Evolutionary conservation across 2,113 vertebrate species (phyloP).

Genomic region (Mesembrinibis cayennensis): DNA sequence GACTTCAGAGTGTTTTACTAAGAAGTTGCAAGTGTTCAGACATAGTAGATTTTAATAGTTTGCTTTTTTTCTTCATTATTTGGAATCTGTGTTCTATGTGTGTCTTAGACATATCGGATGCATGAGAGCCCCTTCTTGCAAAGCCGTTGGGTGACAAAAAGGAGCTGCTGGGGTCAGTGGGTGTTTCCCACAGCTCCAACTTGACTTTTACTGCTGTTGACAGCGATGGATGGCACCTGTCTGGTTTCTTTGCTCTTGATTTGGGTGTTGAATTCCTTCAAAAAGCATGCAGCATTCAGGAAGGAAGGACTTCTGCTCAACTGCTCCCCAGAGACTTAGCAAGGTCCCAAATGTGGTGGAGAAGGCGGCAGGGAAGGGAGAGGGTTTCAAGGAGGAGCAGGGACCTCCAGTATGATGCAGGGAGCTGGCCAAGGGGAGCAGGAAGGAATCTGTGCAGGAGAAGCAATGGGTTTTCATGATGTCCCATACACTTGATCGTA

Average conservation of each 20-base stretch:
- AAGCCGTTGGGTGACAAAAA: not conserved
- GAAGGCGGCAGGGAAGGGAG: not conserved
- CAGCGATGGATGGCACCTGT: not conserved
- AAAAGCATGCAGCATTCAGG: not conserved
- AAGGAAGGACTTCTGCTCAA: fast-evolving
- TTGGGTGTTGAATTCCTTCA: not conserved
- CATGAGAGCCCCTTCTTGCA: not conserved
- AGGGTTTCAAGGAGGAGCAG: not conserved
- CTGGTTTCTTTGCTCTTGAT: not conserved
- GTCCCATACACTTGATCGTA: fast-evolving
- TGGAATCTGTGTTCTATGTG: not conserved
- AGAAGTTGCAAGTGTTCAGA: not conserved
- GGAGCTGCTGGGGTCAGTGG: not conserved
- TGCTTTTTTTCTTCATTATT: not conserved
- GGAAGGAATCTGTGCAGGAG: not conserved
- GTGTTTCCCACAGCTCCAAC: not conserved
- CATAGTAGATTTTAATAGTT: not conserved
- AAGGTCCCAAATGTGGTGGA: not conserved
- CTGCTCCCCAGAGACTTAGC: not conserved
- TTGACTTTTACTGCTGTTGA: not conserved
- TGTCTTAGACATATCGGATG: no score
- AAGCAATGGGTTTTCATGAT: not conserved
- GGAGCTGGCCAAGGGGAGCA: not conserved
- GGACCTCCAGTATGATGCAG: not conserved
- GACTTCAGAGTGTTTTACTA: not conserved